Evolutionary conservation across 2,113 vertebrate species (phyloP), one percentile per base, ranked within the genome.

Genomic region (Peromyscus maniculatus): DNA sequence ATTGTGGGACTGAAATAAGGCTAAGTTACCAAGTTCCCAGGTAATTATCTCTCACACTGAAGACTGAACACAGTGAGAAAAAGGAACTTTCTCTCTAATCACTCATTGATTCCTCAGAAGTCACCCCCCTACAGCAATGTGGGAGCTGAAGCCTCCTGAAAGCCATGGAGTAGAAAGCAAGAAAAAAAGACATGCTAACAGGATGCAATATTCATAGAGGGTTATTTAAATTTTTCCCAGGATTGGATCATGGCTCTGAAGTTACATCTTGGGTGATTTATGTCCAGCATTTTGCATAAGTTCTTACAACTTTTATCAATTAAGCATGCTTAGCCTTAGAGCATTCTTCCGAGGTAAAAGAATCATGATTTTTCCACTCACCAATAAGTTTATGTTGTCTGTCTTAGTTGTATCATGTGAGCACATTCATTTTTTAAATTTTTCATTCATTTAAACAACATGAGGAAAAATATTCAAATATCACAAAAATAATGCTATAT

Each of bases 341-440:
- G 8, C 91, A 78, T 86, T 78, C 16, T 83, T 69, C 36, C 1
- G 19, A 52, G 6, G 4, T 72, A 57, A 49, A 72, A 87, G 69
- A 90, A 59, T 43, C 10, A 33, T 24, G 46, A 24, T 71, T 87
- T 93, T 74, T 72, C 8, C 31, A 72, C 49, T 72, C 82, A n/a
- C 78, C 52, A n/a, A 69, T 69, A 36, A 39, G 15, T 92, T 71
- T 71, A 52, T 90, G 77, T 82, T 36, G 31, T 66, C 43, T n/a
- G 21, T 59, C 8, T 95, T n/a, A n/a, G 46, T 84, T 79, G 5
- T 91, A n/a, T 64, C 2, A 15, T 71, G 13, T 80, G 5, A 80
- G 72, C 36, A 95, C 39, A 26, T 91, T 64, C 6, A 71, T 79
- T 78, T 94, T 94, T 91, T n/a, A 78, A 59, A 66, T 66, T 66